A percentile compares a stretch with the other conserved stretches of the same genome.
Evolutionary conservation across 2,888 invertebrate species (phyloP).

Genomic region (Eugnorisma glareosa): DNA sequence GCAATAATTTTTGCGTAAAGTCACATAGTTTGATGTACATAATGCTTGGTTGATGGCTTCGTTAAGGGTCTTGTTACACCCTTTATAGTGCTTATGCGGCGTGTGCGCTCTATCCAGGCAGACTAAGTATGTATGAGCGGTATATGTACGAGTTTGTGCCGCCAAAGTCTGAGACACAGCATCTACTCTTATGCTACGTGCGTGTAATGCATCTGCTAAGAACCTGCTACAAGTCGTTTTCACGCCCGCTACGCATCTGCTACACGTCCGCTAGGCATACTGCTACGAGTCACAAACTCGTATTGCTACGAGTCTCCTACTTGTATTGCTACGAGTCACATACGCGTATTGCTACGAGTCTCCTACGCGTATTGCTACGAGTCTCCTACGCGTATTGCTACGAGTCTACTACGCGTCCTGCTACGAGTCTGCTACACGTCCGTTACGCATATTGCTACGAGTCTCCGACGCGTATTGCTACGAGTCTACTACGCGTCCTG

Average conservation of each 20-base stretch:
- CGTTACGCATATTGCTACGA: not conserved
- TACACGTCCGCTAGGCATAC: not conserved
- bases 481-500: not conserved
- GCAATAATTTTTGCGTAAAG: too few species aligned
- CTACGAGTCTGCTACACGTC: too few species aligned
- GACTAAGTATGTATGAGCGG: not conserved
- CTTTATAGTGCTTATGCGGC: not conserved
- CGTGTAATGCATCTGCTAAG: not conserved
- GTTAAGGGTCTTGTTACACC: too few species aligned
- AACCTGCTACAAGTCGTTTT: not conserved
- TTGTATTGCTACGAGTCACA: not conserved
- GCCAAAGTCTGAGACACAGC: not conserved
- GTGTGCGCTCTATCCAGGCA: not conserved
- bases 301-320: not conserved
- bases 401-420: not conserved
- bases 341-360: not conserved
- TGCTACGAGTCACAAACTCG: not conserved
- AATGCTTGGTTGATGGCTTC: too few species aligned
- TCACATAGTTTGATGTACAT: too few species aligned
- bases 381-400: not conserved
- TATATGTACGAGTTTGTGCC: not conserved
- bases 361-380: not conserved
- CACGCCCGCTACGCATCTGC: not conserved
- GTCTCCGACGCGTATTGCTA: not conserved
- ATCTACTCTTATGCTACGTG: not conserved